Base-by-base conservation (phyloP, 1,140 invertebrate species). In the Armadillidium nasatum region DNA sequence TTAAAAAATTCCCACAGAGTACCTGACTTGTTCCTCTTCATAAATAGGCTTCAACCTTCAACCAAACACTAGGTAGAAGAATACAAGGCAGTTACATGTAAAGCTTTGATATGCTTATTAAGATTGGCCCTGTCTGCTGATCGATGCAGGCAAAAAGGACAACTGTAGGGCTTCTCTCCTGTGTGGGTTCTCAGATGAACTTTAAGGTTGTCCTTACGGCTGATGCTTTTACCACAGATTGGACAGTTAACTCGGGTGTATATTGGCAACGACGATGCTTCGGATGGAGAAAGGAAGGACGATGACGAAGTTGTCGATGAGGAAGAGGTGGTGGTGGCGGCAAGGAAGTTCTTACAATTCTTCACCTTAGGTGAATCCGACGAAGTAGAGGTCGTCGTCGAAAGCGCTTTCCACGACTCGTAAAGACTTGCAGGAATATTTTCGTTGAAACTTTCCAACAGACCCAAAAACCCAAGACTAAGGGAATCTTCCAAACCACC, bases 121-220 rank as follows among this genome's bases (percentile, higher is more conserved):
- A 80, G 45, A 69, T 80, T 80, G 54, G 76, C 76, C 60, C 77
- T 80, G 11, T 78, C 69, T 19, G 81, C 79, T 15, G 80, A 81
- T 6, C 75, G 70, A 69, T 82, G 81, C 21, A 74, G 77, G 83
- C 91, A 93, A 80, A 89, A 87, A 9, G 88, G 87, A 82, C 91
- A 93, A 70, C 87, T 87, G 82, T 92, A 92, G 0, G 90, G 88
- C 77, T 89, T 90, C 67, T 90, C 19, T n/a, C n/a, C n/a, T n/a
- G n/a, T n/a, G n/a, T n/a, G n/a, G n/a, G n/a, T n/a, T n/a, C n/a
- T n/a, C n/a, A 74, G 23, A 15, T 74, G 73, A 67, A 54, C 21
- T 21, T 74, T 74, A 10, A 74, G 22, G 54, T 74, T 67, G 15
- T 67, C 73, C 46, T 15, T 50, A 50, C 46, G 46, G 15, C 46